These are phyloP conservation scores for Terebella lapidaria DNA, from an alignment of 2,888 invertebrate genomes.

Conservation along the genomic window DNA sequence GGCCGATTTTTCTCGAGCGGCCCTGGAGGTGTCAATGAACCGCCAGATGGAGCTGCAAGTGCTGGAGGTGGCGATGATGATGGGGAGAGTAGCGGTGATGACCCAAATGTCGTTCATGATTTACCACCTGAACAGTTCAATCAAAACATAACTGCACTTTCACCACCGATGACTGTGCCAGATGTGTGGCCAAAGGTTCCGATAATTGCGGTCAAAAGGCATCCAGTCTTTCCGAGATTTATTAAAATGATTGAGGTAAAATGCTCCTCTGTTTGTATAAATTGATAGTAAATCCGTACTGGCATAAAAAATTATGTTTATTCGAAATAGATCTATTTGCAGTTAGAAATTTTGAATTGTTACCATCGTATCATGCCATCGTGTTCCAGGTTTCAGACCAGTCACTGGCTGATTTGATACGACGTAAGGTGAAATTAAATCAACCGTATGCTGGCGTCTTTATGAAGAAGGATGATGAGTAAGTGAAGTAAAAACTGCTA, in stretches of 20 bases:
- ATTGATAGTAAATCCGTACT: not conserved
- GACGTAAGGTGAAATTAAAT: constrained; percentile 88
- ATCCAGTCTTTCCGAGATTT: constrained; percentile 96
- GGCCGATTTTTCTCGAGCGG: too few relatives aligned
- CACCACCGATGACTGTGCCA: constrained; percentile 25
- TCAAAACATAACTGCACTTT: not conserved
- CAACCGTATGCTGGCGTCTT: constrained; percentile 98
- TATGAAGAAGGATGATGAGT: constrained; percentile 84
- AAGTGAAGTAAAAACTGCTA: constrained; percentile 35
- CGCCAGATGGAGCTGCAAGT: not conserved
- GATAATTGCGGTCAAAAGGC: constrained; percentile 85
- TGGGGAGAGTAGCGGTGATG: constrained; percentile 2
- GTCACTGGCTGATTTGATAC: constrained; percentile 77
- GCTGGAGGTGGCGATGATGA: not conserved
- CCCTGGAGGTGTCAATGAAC: not conserved
- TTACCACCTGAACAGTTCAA: not conserved
- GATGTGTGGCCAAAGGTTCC: constrained; percentile 74
- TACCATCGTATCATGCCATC: too few relatives aligned
- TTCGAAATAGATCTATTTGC: not conserved
- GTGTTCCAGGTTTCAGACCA: constrained; percentile 82
- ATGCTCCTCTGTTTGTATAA: not conserved
- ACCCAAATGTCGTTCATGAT: not conserved
- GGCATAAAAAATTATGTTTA: not conserved
- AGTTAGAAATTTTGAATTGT: not conserved
- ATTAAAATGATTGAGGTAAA: constrained; percentile 91